Evolutionary conservation across 2,113 vertebrate genomes (phyloP).

Genomic region (Marcusenius ussheri): DNA sequence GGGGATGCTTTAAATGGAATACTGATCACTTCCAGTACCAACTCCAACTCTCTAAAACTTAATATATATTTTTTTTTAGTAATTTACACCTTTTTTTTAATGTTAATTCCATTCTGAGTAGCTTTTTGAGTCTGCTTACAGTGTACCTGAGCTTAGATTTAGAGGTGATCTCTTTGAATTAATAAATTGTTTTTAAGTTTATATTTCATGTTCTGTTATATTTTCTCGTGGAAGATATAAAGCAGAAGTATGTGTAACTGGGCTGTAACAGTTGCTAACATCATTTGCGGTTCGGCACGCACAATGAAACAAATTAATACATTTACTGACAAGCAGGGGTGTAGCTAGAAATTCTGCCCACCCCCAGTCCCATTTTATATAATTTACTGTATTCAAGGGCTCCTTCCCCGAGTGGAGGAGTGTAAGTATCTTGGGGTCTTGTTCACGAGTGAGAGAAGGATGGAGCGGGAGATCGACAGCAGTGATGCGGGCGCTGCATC

Average conservation of each 20-base stretch:
- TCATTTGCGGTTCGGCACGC: not conserved
- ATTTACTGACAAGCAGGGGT: no score
- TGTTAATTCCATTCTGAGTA: not conserved
- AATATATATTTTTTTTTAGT: not conserved
- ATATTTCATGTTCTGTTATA: not conserved
- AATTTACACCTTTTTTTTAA: not conserved
- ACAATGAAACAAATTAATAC: not conserved
- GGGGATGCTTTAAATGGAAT: not conserved
- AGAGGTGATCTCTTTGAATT: not conserved
- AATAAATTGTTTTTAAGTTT: not conserved
- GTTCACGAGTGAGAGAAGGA: no score
- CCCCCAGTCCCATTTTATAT: no score
- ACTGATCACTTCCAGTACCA: not conserved
- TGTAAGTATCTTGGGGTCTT: no score
- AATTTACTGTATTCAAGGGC: no score
- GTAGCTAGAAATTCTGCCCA: not conserved
- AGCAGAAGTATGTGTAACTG: not conserved
- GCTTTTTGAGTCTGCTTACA: not conserved
- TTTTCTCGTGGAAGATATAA: not conserved
- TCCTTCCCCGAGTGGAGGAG: no score
- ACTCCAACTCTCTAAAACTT: not conserved
- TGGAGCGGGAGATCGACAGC: no score
- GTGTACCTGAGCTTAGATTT: not conserved
- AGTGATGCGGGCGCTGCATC: no score
- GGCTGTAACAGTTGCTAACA: not conserved